Evolutionary conservation across 2,113 vertebrate species (phyloP), one percentile per base, ranked within the genome.

Genomic region (Anoura caudifer): DNA sequence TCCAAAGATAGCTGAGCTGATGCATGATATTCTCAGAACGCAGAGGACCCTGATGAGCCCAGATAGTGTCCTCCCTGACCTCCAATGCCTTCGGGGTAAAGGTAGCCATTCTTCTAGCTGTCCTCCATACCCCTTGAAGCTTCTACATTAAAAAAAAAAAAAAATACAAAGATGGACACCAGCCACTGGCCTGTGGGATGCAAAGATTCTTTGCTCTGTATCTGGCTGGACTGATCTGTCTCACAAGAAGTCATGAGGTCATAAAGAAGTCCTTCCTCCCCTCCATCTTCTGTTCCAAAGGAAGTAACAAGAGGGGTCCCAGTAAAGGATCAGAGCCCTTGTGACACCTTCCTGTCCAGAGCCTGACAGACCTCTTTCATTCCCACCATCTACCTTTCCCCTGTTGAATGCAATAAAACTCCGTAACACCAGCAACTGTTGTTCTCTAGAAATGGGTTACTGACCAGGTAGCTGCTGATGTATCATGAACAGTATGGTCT

Each of bases 371-470:
- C 77, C n/a, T 72, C 90, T 90, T 36, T 82, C 70, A 76, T 95
- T 94, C 65, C 87, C 56, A 12, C 33, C 2, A 0, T 81, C 88
- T 80, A 33, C 91, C 72, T 93, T 96, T 84, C 22, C 93, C 88
- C n/a, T 47, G 84, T 75, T 88, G 82, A 94, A 97, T 96, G 97
- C 96, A 96, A 96, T 97, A 97, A 97, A 95, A 95, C 82, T 95
- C 75, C 52, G 26, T 77, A 91, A 97, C 94, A 97, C 97, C 97
- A 97, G 96, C 97, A 98, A 82, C 95, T 65, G 33, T 77, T 56
- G 77, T 86, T 93, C 89, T 90, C 92, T 90, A 79, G 61, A 96
- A 95, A 90, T 93, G 82, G 61, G 65, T 96, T 88, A 91, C 95
- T 96, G 86, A 94, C 91, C 85, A 52, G 86, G 82, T 91, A 79